Percentiles rank a stretch among this genome's conserved stretches.
phyloP scores from a whole-genome alignment of 2,113 vertebrate genomes.

The Cnemophilus loriae region DNA sequence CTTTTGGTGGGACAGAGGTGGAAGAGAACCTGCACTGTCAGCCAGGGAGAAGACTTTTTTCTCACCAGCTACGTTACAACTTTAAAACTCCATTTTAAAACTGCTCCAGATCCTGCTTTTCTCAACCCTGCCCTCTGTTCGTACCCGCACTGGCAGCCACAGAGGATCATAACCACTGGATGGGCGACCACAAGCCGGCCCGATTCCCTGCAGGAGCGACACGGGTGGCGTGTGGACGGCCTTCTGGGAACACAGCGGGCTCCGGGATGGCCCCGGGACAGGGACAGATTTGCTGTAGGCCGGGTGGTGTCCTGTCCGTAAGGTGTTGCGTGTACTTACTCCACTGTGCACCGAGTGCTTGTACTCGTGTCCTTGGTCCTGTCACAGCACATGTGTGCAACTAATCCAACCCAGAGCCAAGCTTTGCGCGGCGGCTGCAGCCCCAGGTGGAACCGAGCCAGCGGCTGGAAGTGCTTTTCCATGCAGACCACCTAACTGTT shows the following conservation, averaged over 20 bases:
- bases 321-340: not conserved
- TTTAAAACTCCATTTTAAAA: not conserved
- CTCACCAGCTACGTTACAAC: not conserved
- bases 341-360: not conserved
- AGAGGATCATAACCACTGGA: not conserved
- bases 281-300: not conserved
- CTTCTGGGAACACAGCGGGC: not conserved
- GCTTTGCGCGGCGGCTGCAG: not conserved
- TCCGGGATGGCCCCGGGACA: not conserved
- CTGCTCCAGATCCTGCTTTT: slow-evolving; percentile 19
- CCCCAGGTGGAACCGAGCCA: not conserved
- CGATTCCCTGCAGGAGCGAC: not conserved
- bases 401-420: not conserved
- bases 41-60: not conserved
- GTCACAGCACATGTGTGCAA: not conserved
- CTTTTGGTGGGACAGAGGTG: not conserved
- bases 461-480: not conserved
- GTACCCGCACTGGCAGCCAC: not conserved
- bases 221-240: not conserved
- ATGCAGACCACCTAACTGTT: not conserved
- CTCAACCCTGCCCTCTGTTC: not conserved
- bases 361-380: not conserved
- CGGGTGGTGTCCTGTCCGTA: not conserved
- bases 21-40: not conserved
- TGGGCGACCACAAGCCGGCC: not conserved